Evolutionary conservation across 2,113 vertebrate genomes (phyloP), one percentile per base, ranked within the genome.

Genomic region (Coracopsis vasa): DNA sequence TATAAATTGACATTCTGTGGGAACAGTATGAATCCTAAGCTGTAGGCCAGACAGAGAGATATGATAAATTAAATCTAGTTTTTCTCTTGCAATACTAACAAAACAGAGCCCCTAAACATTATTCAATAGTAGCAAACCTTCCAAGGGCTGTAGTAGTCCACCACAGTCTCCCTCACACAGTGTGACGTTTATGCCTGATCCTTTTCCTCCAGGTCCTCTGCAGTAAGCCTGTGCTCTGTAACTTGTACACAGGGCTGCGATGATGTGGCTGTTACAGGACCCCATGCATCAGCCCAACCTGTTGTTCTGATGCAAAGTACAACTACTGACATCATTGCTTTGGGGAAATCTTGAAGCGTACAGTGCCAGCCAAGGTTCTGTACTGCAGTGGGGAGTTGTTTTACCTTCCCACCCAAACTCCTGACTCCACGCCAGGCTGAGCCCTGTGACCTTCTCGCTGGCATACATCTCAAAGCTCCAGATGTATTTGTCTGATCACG

Each of bases 1-100:
- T n/a, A n/a, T n/a, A n/a, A 14, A 0, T 11, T 45, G 64, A 27
- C 7, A 8, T 16, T 21, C 58, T 28, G 8, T 21, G 13, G 29
- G 39, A 82, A 23, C n/a, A 60, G 16, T 10, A 13, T 9, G 15
- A 86, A 81, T 41, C 15, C 25, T 58, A 56, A 37, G 2, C 10
- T 37, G 3, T 27, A 18, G 2, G 58, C n/a, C 47, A 51, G 37
- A 82, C 6, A n/a, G 16, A 79, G 58, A 82, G 17, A 14, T n/a
- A n/a, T n/a, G 23, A 39, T 53, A 35, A 25, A 60, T 39, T 19
- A 39, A 28, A 67, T 10, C 8, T 12, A 41, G 13, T 27, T 29
- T 72, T 81, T 54, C 18, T 74, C 7, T 64, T 10, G 4, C 5
- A 39, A 7, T 13, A 2, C 6, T 44, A 44, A 56, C 20, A 28